These are phyloP conservation scores for Prunella strophiata DNA, from an alignment of 2,797 vertebrate genomes.

Conservation along the genomic window DNA sequence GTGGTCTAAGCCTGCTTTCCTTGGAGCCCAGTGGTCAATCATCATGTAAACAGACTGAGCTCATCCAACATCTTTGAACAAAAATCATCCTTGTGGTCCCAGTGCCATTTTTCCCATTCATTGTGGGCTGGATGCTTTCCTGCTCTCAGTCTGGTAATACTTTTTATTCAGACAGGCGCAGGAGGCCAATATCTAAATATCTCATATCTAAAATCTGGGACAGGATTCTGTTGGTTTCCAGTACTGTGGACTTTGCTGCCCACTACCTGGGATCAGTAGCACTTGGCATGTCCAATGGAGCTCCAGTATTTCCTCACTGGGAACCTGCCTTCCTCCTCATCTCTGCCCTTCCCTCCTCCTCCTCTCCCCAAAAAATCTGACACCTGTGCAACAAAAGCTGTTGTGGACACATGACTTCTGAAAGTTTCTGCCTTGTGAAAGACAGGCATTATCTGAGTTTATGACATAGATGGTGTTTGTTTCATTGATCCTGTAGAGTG, in stretches of 20 bases:
- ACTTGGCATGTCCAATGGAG: rapidly evolving
- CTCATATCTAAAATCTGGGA: not conserved
- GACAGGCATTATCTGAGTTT: not conserved
- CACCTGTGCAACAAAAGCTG: not conserved
- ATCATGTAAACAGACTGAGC: not conserved
- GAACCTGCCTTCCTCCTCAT: rapidly evolving
- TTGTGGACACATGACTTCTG: not conserved
- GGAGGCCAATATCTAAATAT: rapidly evolving
- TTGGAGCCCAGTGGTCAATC: rapidly evolving
- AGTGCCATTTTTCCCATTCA: not conserved
- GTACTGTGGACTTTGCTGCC: not conserved
- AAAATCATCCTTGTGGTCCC: not conserved
- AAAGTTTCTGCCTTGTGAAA: not conserved
- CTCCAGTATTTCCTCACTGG: not conserved
- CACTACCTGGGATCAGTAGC: not conserved
- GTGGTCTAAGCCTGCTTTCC: not conserved
- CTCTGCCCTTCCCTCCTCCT: not conserved
- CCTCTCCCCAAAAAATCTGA: not conserved
- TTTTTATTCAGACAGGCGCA: not conserved
- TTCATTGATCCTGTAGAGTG: not conserved
- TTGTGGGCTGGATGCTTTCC: not conserved
- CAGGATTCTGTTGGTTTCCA: not conserved
- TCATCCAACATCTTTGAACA: not conserved
- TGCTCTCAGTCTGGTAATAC: not conserved
- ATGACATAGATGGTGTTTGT: not conserved